Evolutionary conservation across 23 tunicate species (phyloP), one percentile per base, ranked within the genome.

Genomic region (Pegea sp.): DNA sequence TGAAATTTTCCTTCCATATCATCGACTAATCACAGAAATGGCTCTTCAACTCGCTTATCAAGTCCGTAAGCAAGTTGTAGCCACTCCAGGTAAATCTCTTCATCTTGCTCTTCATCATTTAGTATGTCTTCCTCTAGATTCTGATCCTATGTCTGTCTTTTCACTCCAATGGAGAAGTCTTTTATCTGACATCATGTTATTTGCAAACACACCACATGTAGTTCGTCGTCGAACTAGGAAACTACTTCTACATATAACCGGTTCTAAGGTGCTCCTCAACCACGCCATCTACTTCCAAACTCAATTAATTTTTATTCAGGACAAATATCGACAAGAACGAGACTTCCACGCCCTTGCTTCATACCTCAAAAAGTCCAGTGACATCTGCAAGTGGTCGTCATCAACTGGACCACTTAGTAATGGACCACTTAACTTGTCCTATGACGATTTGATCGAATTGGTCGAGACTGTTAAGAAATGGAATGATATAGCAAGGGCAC

Each of bases 121-220:
- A 16, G 46, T 38, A 16, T 38, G 46, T 38, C 11, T 38, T 38
- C 16, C 11, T 8, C 11, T 16, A 38, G 46, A 8, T 38, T 8
- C 16, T 38, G 16, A 16, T 38, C 16, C 46, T 16, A 8, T 38
- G 46, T 8, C 46, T 38, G 16, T 8, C 11, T 38, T 38, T 38
- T 8, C 16, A 38, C 50, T 29, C 3, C 56, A 55, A 22, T 71
- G 77, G 73, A 31, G 59, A 16, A 62, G 56, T 49, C 54, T 80
- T 3, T 50, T 80, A 48, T 66, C 80, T 5, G 80, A 80, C 13
- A 71, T 65, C 69, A 80, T 80, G 93, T 59, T 80, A 4, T 71
- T 68, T 33, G 63, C 93, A 33, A 66, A 61, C 30, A 62, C 72
- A 18, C 93, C 93, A 8, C 57, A 64, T 29, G 58, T 71, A 20